A percentile compares a stretch with the other conserved stretches of the same genome.
Conservation (phyloP, 2,888 invertebrate species). For the Octonoba sinensis region DNA sequence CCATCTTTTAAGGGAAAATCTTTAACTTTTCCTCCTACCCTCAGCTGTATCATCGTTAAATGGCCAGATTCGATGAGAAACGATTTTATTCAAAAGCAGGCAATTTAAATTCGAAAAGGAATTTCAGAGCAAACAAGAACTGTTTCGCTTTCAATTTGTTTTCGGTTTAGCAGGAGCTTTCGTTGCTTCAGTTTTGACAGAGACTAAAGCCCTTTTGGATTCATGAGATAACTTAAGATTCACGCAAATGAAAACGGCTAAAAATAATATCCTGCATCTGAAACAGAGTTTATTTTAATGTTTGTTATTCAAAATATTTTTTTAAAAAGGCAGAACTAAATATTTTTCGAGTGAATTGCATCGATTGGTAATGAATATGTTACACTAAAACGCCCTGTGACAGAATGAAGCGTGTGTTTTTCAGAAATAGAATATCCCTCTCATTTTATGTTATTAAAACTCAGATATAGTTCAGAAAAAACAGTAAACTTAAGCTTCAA, state of each 20-base stretch:
- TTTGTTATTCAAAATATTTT: neutral
- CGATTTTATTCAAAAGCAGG: conserved; percentile 17
- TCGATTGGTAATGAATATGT: neutral
- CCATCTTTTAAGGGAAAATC: too few relatives aligned
- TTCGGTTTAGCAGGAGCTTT: neutral
- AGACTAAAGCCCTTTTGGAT: neutral
- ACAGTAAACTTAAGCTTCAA: too few relatives aligned
- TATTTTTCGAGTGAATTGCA: neutral
- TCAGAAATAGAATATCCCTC: too few relatives aligned
- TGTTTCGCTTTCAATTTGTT: conserved; percentile 5
- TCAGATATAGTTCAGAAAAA: too few relatives aligned
- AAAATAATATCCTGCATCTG: conserved; percentile 1
- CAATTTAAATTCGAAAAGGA: conserved; percentile 42
- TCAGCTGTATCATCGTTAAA: too few relatives aligned
- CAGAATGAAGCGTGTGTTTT: too few relatives aligned
- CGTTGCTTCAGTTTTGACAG: neutral
- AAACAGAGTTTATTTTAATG: neutral
- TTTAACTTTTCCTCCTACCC: too few relatives aligned
- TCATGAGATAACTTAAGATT: neutral
- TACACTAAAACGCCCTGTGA: neutral
- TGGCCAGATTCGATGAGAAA: neutral
- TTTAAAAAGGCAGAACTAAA: neutral
- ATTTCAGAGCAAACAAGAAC: neutral
- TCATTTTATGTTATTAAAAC: too few relatives aligned
- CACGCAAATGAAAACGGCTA: neutral